Evolutionary conservation across 2,113 vertebrate genomes (phyloP), one percentile per base, ranked within the genome.

Genomic region (Mugil cephalus): DNA sequence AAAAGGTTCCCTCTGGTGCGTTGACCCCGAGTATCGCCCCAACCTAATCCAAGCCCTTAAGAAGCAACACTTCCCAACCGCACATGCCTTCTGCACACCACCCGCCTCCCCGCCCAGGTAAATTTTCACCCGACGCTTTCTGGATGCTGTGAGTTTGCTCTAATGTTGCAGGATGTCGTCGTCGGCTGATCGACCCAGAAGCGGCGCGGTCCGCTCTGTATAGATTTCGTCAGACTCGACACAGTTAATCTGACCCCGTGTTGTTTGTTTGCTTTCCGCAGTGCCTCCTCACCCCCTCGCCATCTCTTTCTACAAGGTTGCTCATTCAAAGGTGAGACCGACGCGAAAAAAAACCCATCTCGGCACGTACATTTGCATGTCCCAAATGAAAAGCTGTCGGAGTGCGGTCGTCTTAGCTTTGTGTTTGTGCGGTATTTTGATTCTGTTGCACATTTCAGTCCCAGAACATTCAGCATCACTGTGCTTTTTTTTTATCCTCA

Each of bases 1-100:
- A 63, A 99, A 99, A 94, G 98, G 98, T 84, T 99, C 98, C 0
- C 91, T 99, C 59, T 99, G 98, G 98, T 98, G 98, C 1, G 96
- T 99, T 70, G 97, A 99, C 91, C 98, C 98, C 0, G 97, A 98
- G 88, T 99, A 99, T 38, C 97, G 97, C 81, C 98, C 98, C 67
- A 98, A 95, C 87, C 95, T 99, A 78, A 94, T 98, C 83, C 98
- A 99, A 92, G 98, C 98, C 21, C 94, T 99, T 91, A 98, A 96
- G 92, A 99, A 99, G 89, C 98, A 99, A 86, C 97, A 98, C 83
- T 97, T 96, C 92, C 94, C 97, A 63, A 95, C 96, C 87, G 92
- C 95, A 69, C 95, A 97, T 92, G 93, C 95, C 47, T 96, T 97
- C 92, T 97, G 95, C 84, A 98, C 96, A 68, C 96, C 96, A 0